Evolutionary conservation across 2,797 vertebrate species (phyloP).

Genomic region (Rhinophrynus dorsalis): DNA sequence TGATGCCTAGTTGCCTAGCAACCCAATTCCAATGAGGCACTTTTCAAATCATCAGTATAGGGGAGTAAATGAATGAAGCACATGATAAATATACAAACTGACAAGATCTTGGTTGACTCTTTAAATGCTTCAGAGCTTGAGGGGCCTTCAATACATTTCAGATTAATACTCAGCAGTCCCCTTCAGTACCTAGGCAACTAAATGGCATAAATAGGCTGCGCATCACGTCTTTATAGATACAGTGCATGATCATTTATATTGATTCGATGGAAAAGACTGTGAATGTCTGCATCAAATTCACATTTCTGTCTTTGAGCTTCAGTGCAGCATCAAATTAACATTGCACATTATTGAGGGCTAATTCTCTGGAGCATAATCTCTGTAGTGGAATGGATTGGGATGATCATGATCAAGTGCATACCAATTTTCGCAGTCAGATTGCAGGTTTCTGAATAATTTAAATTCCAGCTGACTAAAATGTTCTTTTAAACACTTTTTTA

Average conservation of each 20-base stretch:
- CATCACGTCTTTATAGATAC: not conserved
- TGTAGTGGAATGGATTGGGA: not conserved
- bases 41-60: conserved; percentile 17
- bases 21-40: conserved; percentile 26
- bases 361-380: not conserved
- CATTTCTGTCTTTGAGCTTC: not conserved
- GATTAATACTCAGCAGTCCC: conserved; percentile 4
- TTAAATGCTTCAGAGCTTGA: conserved; percentile 39
- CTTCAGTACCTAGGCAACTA: conserved; percentile 11
- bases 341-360: not conserved
- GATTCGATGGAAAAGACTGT: not conserved
- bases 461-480: not conserved
- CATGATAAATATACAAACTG: conserved; percentile 45
- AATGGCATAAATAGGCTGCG: not conserved
- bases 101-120: conserved; percentile 44
- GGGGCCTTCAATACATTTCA: conserved; percentile 9
- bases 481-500: too few species aligned
- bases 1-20: conserved; percentile 39
- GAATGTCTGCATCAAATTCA: conserved; percentile 12
- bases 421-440: not conserved
- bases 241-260: conserved; percentile 7
- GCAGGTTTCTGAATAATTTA: not conserved
- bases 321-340: not conserved
- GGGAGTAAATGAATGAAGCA: conserved; percentile 43
- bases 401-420: not conserved